phyloP scores from a whole-genome alignment of 30 jellyfish, hydroid and myxozoan genomes.

The Turritopsis rubra region DNA sequence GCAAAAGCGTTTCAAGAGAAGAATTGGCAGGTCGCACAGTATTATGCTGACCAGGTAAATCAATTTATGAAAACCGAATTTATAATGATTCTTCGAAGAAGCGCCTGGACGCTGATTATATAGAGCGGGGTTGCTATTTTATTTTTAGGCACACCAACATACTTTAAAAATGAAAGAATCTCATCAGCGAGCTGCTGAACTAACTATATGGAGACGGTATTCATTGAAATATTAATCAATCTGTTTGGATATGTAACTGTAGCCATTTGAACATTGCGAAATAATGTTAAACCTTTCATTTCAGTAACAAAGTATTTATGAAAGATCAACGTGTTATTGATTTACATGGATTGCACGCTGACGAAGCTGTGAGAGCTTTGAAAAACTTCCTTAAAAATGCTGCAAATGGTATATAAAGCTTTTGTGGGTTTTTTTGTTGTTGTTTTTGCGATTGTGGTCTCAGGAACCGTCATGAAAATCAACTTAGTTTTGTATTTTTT shows the following conservation, averaged over 20 bases:
- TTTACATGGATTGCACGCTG: constrained; percentile 38
- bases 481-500: not conserved
- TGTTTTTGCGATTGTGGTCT: too few relatives aligned
- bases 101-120: not conserved
- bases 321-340: constrained; percentile 26
- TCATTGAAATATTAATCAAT: not conserved
- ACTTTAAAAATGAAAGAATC: constrained; percentile 60
- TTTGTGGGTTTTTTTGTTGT: too few relatives aligned
- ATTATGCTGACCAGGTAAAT: constrained; percentile 61
- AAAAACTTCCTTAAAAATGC: constrained; percentile 15
- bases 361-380: constrained; percentile 16
- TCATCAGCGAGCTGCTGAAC: constrained; percentile 62
- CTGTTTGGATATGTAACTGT: not conserved
- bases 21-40: constrained; percentile 48
- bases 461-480: too few relatives aligned
- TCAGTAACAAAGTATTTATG: constrained; percentile 16
- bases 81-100: not conserved
- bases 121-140: not conserved
- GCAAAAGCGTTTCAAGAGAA: constrained; percentile 66
- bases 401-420: constrained; percentile 2
- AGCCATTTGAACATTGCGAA: not conserved
- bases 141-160: constrained; percentile 48
- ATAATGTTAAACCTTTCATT: not conserved
- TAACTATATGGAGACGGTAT: constrained; percentile 43
- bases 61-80: not conserved